Evolutionary conservation across 2,113 vertebrate species (phyloP).

Genomic region (Cygnus buccinator): DNA sequence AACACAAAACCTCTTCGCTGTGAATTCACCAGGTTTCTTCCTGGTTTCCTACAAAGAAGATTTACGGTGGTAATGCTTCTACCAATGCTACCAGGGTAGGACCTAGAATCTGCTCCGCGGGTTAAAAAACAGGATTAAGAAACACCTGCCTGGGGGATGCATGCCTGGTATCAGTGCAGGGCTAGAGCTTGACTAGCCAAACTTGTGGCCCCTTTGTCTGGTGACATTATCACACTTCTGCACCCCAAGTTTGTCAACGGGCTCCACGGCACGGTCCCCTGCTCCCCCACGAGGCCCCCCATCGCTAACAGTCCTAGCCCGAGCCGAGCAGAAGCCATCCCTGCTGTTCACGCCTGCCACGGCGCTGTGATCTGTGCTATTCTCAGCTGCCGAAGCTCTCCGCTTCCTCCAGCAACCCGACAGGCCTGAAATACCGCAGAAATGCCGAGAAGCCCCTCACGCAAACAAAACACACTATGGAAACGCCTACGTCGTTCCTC

Average conservation of each 20-base stretch:
- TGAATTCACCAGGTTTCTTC: not conserved
- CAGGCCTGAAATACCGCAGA: slow-evolving; percentile 3
- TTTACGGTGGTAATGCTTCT: not conserved
- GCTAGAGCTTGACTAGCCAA: not conserved
- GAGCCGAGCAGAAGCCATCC: not conserved
- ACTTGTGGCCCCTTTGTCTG: not conserved
- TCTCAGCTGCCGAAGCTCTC: not conserved
- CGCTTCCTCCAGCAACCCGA: not conserved
- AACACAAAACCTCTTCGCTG: not conserved
- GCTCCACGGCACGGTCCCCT: accelerated
- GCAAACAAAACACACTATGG: not conserved
- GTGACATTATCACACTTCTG: not conserved
- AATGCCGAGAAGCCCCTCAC: not conserved
- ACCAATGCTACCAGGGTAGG: not conserved
- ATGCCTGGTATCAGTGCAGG: not conserved
- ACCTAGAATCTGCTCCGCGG: not conserved
- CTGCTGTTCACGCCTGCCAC: not conserved
- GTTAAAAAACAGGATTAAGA: not conserved
- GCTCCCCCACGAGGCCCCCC: not conserved
- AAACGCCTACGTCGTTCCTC: not conserved
- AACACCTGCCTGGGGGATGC: not conserved
- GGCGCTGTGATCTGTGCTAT: not conserved
- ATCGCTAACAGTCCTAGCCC: not conserved
- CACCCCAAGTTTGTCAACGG: not conserved
- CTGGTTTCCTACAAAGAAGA: not conserved